These are phyloP conservation scores for Halcyon malimbica DNA, from an alignment of 2,113 vertebrate genomes.

Conservation along the genomic window DNA sequence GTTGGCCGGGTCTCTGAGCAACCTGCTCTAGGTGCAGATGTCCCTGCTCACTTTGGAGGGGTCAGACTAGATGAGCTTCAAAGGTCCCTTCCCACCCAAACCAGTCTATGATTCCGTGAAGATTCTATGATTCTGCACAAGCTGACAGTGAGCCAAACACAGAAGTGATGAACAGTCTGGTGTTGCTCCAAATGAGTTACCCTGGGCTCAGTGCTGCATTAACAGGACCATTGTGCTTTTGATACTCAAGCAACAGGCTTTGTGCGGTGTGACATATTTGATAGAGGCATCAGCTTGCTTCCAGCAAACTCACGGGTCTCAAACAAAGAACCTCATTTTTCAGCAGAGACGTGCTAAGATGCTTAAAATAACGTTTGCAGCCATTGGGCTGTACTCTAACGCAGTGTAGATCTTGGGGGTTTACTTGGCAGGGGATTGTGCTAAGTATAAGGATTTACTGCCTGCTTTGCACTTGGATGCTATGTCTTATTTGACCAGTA, in stretches of 20 bases:
- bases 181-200: neutral
- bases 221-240: neutral
- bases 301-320: neutral
- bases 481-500: neutral
- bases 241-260: neutral
- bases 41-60: neutral
- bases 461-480: neutral
- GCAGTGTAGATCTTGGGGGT: neutral
- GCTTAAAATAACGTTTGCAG: neutral
- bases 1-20: neutral
- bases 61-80: neutral
- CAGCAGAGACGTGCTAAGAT: neutral
- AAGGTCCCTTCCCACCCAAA: neutral
- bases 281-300: neutral
- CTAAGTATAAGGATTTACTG: neutral
- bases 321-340: neutral
- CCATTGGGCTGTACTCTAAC: neutral
- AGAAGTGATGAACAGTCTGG: neutral
- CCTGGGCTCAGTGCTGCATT: neutral
- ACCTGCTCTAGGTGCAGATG: neutral
- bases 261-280: neutral
- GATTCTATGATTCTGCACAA: neutral
- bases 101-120: neutral
- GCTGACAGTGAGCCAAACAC: neutral
- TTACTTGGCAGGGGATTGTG: neutral